These are phyloP conservation scores for Catharus minimus DNA, from an alignment of 2,113 vertebrate genomes.

Conservation along the genomic window DNA sequence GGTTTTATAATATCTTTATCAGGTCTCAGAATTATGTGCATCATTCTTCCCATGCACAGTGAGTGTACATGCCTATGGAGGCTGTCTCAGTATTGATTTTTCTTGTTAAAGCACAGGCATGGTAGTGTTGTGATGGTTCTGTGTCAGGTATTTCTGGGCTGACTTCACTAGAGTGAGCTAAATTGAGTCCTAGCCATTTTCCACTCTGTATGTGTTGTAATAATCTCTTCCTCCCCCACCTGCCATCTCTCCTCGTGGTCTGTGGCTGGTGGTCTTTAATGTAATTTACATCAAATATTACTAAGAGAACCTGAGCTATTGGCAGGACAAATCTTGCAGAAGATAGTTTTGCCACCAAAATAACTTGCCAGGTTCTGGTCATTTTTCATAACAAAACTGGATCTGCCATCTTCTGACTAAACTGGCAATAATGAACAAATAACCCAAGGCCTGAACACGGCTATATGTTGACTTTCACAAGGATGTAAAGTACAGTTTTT, in stretches of 20 bases:
- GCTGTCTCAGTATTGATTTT: background rate
- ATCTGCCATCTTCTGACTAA: background rate
- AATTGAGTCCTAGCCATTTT: background rate
- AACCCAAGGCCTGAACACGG: background rate
- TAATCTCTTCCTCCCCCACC: background rate
- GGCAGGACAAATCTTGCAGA: background rate
- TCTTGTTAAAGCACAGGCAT: background rate
- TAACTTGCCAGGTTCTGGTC: background rate
- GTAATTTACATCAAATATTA: background rate
- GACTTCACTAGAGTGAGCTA: background rate
- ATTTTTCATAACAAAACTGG: background rate
- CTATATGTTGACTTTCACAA: background rate
- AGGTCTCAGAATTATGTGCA: background rate
- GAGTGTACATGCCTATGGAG: rapidly evolving
- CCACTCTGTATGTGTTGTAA: background rate
- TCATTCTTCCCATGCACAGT: rapidly evolving
- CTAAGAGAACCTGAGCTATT: background rate
- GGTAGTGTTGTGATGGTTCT: background rate
- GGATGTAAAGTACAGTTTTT: background rate
- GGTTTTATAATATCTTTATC: background rate
- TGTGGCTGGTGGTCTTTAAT: rapidly evolving
- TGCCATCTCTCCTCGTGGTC: rapidly evolving
- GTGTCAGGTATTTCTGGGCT: background rate
- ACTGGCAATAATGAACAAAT: background rate
- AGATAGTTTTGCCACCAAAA: background rate